A percentile compares a stretch with the other conserved stretches of the same genome.
Conservation (phyloP, 2,797 vertebrate genomes). For the Lepilemur ruficaudatus region DNA sequence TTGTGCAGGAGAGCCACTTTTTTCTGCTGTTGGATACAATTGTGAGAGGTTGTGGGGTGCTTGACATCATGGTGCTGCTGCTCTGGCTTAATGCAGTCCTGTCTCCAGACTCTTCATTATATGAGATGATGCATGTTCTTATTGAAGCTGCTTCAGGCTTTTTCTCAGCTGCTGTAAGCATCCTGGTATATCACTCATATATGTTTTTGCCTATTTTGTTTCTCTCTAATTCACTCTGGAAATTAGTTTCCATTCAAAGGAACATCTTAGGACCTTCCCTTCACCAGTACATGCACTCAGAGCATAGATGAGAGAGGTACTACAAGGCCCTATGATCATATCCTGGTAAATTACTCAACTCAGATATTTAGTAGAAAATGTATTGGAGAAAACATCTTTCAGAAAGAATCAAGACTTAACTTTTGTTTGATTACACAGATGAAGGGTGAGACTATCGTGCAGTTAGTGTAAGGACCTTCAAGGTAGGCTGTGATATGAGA, state of each 20-base stretch:
- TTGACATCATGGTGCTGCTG: neutral
- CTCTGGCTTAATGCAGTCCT: neutral
- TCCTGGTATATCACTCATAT: neutral
- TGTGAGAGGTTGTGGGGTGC: neutral
- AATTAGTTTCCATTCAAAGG: neutral
- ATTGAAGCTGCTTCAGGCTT: neutral
- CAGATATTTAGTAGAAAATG: neutral
- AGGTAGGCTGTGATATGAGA: neutral
- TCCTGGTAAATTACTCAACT: neutral
- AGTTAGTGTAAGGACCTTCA: neutral
- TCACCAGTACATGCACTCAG: neutral
- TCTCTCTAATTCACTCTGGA: neutral
- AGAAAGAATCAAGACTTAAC: neutral
- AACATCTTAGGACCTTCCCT: neutral
- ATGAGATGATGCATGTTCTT: neutral
- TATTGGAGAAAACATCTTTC: neutral
- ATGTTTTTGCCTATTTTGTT: neutral
- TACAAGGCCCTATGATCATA: neutral
- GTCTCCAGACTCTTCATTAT: neutral
- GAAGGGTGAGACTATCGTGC: neutral
- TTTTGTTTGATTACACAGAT: neutral
- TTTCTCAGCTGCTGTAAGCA: neutral
- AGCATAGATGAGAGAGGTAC: neutral
- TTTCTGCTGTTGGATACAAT: neutral
- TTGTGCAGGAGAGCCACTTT: neutral